Base-by-base conservation (phyloP, 2,113 vertebrate genomes). In the Rallus limicola region DNA sequence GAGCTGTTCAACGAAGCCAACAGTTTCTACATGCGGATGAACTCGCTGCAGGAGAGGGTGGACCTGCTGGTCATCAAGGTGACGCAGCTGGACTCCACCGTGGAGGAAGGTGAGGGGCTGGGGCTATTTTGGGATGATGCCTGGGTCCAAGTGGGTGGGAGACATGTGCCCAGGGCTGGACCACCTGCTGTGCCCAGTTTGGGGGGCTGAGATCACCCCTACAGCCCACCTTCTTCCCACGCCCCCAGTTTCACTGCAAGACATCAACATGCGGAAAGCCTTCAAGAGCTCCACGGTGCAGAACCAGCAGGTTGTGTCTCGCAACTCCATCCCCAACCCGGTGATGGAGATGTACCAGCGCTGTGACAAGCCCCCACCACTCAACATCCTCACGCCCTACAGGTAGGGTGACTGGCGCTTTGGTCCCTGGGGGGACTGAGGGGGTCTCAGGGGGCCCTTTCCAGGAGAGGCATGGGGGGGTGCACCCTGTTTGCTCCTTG, bases 241-340 rank as follows among this genome's bases (percentile, higher is more conserved):
- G n/a, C 25, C 84, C 78, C 31, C 97, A 99, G 99, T 99, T 36
- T 99, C 99, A 0, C 97, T 99, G 93, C 99, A 99, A 97, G 99
- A 99, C 81, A 99, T 99, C 96, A 99, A 99, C 98, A 99, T 99
- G 99, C 97, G 99, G 95, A 99, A 99, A 96, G 99, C 99, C 31
- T 99, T 99, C 92, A 99, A 99, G 97, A 99, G 99, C 95, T 99
- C 99, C 75, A 99, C 99, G 10, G 98, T 98, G 88, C 99, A 99
- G 97, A 99, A 99, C 95, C 99, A 99, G 97, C 99, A 99, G 97
- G 99, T 99, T 6, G 99, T 99, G 88, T 99, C 99, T 5, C 98
- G 99, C 83, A 98, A 98, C 59, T 99, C 99, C 24, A 99, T 99
- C 69, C 98, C 99, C 62, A 99, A 99, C 95, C 99, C 99, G 0